These are phyloP conservation scores for Diachasmimorpha longicaudata DNA, from an alignment of 1,140 invertebrate genomes.

Conservation along the genomic window DNA sequence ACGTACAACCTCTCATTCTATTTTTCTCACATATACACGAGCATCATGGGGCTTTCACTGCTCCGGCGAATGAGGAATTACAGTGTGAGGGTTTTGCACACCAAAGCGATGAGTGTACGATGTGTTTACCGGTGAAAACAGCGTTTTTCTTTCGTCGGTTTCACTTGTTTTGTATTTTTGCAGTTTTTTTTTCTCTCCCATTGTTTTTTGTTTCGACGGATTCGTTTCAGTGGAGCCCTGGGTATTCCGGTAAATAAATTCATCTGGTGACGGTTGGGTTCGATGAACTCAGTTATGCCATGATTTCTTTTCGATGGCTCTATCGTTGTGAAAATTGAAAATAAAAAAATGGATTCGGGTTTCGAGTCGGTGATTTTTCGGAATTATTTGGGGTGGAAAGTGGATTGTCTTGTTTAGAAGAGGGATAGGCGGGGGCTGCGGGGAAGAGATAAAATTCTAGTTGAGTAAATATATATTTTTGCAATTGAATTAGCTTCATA, in stretches of 20 bases:
- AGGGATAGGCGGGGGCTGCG: too few relatives aligned
- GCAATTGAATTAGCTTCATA: too few relatives aligned
- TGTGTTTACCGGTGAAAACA: slow-evolving; percentile 29
- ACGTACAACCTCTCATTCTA: background rate
- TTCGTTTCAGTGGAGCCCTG: too few relatives aligned
- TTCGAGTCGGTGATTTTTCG: too few relatives aligned
- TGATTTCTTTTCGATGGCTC: too few relatives aligned
- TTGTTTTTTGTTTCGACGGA: slow-evolving; percentile 16
- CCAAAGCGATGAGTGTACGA: background rate
- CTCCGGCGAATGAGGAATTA: slow-evolving; percentile 26
- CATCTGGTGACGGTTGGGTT: background rate
- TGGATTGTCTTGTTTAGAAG: too few relatives aligned
- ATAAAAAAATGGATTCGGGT: too few relatives aligned
- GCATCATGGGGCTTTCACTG: background rate
- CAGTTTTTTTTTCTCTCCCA: background rate
- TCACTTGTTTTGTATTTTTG: slow-evolving; percentile 6
- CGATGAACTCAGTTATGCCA: too few relatives aligned
- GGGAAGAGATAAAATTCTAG: too few relatives aligned
- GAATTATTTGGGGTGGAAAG: too few relatives aligned
- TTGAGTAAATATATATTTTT: too few relatives aligned
- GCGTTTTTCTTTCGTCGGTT: slow-evolving; percentile 26
- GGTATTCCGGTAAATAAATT: background rate
- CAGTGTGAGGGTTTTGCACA: background rate
- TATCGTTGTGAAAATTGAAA: too few relatives aligned
- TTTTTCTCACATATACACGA: background rate